Conservation (phyloP, 2,797 vertebrate species). For the Peromyscus melanophrys region DNA sequence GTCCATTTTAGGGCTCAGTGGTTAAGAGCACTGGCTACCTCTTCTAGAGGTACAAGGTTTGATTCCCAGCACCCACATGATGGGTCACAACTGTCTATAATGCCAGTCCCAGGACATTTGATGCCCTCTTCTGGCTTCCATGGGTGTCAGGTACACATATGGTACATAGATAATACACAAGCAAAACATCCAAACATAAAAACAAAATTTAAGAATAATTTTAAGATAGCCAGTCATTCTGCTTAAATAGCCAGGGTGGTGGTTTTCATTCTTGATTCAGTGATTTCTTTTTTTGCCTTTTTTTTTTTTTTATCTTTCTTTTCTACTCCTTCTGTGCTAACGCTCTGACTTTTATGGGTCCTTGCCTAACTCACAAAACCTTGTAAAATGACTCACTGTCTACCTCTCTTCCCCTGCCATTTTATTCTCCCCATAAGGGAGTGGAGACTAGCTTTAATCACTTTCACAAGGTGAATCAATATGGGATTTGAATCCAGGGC, state of each 20-base stretch:
- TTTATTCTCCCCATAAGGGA: constrained; percentile 3
- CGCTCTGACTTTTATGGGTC: constrained; percentile 41
- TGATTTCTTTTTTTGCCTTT: not conserved
- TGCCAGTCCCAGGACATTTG: not conserved
- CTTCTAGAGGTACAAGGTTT: not conserved
- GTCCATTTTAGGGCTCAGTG: not conserved
- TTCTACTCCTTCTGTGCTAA: not conserved
- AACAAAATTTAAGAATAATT: not conserved
- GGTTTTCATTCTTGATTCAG: constrained; percentile 10
- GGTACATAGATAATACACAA: not conserved
- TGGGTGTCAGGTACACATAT: not conserved
- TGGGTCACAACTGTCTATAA: not conserved
- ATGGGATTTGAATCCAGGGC: constrained; percentile 1
- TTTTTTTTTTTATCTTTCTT: not conserved
- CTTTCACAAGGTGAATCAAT: constrained; percentile 2
- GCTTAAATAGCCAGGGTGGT: not conserved
- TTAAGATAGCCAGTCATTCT: not conserved
- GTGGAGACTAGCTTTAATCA: not conserved
- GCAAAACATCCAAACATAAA: not conserved
- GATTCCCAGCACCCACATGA: not conserved
- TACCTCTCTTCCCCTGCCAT: not conserved
- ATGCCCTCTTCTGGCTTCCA: not conserved
- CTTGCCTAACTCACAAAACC: constrained; percentile 1
- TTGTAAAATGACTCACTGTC: not conserved
- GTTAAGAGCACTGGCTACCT: not conserved